Evolutionary conservation across 2,797 vertebrate species (phyloP), one percentile per base, ranked within the genome.

Genomic region (Rhinogobio ventralis): DNA sequence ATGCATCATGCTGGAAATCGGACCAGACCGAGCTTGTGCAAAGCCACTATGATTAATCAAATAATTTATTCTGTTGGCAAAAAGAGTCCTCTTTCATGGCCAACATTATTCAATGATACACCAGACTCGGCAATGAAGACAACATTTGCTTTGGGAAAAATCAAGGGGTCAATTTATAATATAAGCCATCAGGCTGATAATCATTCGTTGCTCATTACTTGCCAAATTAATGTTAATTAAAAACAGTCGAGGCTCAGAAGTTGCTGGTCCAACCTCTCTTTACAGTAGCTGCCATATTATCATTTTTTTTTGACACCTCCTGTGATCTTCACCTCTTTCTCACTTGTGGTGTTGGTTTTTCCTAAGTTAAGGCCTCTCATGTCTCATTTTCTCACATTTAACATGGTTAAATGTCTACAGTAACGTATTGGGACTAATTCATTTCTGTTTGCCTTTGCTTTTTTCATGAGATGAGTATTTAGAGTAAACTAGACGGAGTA

Each of bases 341-440:
- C 83, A 68, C 87, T 64, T 72, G 57, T 53, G 80, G 57, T 76
- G 66, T 33, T 69, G 85, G 83, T 78, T 74, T 79, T 53, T 86
- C 86, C 51, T 72, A 30, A 80, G 79, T 84, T 85, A 55, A 82
- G 67, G 64, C 80, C 71, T 82, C 53, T 82, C 25, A 4, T 79
- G 62, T 67, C 73, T 77, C 82, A 83, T 85, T 78, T 88, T 67
- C 73, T 57, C 76, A 55, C 83, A 86, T 80, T 77, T 82, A 87
- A 76, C 60, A 60, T 20, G 64, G 67, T 85, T 89, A 85, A 88
- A 87, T 84, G 84, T 88, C 85, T 88, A 72, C 76, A 81, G 75
- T 87, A 82, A 82, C 81, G 39, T 86, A 81, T 86, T 86, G 82
- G 81, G 86, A 81, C 81, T 86, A 86, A 89, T 87, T 90, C 80